Evolutionary conservation across 2,888 invertebrate species (phyloP).

Genomic region (Ennomos fuscantarius): DNA sequence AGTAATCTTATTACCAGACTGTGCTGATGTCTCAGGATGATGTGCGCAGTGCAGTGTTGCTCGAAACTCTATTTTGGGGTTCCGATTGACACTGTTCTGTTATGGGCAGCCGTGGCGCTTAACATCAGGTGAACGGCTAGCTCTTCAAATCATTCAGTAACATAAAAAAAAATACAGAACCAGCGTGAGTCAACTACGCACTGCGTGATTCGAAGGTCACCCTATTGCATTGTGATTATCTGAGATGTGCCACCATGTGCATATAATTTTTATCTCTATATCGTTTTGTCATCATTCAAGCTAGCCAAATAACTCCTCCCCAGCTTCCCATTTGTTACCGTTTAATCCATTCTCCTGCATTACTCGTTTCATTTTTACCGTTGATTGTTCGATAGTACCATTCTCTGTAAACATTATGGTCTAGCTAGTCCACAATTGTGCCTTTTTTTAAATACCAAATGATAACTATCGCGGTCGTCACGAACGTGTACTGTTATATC

Average conservation of each 20-base stretch:
- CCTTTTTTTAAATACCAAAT: constrained; percentile 63
- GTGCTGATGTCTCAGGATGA: too few relatives aligned
- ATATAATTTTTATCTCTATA: constrained; percentile 25
- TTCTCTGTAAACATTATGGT: constrained; percentile 59
- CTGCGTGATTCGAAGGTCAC: constrained; percentile 57
- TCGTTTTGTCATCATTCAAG: constrained; percentile 11
- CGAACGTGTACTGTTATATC: constrained; percentile 69
- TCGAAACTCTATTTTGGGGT: too few relatives aligned
- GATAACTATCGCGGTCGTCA: constrained; percentile 66
- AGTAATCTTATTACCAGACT: too few relatives aligned
- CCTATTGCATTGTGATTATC: constrained; percentile 52
- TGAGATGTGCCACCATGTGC: constrained; percentile 50
- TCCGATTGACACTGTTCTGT: too few relatives aligned
- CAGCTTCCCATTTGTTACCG: constrained; percentile 42
- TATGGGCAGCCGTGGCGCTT: too few relatives aligned
- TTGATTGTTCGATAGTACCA: constrained; percentile 61
- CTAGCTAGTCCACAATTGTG: constrained; percentile 55
- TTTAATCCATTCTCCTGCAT: constrained; percentile 52
- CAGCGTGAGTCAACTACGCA: constrained; percentile 50
- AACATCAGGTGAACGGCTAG: too few relatives aligned
- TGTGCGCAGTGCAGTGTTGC: too few relatives aligned
- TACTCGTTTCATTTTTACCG: constrained; percentile 62
- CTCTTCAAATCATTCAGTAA: too few relatives aligned
- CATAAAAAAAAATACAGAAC: too few relatives aligned
- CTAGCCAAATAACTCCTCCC: neutral